These are phyloP conservation scores for Pseudomyrmex concolor DNA, from an alignment of 1,140 invertebrate species.

Conservation along the genomic window DNA sequence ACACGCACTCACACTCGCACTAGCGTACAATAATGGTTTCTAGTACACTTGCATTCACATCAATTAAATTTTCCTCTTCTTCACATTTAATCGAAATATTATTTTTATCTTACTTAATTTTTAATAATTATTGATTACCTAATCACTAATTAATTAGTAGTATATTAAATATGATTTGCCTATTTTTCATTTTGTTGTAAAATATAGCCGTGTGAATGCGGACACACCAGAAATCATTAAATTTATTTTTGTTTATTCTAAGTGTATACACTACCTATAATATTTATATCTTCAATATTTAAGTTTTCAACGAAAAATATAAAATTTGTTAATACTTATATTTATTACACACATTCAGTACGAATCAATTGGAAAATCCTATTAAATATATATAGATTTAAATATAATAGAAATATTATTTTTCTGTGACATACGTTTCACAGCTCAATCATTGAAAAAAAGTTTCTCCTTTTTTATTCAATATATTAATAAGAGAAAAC, in stretches of 20 bases:
- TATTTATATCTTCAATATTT: conserved; percentile 66
- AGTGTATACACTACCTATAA: conserved; percentile 52
- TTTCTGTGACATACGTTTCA: conserved; percentile 74
- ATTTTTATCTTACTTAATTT: too few relatives aligned
- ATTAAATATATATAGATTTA: conserved; percentile 77
- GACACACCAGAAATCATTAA: too few relatives aligned
- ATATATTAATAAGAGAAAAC: conserved; percentile 53
- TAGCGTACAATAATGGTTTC: conserved; percentile 35
- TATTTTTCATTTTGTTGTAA: too few relatives aligned
- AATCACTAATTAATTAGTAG: too few relatives aligned
- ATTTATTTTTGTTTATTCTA: too few relatives aligned
- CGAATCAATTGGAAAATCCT: conserved; percentile 80
- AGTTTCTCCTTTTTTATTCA: conserved; percentile 51
- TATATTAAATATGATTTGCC: too few relatives aligned
- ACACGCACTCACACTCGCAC: conserved; percentile 52
- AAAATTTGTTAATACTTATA: conserved; percentile 81
- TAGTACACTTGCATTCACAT: conserved; percentile 31
- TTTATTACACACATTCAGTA: conserved; percentile 73
- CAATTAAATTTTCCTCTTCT: conserved; percentile 20
- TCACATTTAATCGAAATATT: too few relatives aligned
- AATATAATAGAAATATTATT: conserved; percentile 80
- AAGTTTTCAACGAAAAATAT: conserved; percentile 72
- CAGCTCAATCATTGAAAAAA: conserved; percentile 69
- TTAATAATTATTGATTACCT: too few relatives aligned
- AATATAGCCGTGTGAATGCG: too few relatives aligned